Evolutionary conservation across 2,113 vertebrate genomes (phyloP), one percentile per base, ranked within the genome.

Genomic region (Lophotis ruficrista): DNA sequence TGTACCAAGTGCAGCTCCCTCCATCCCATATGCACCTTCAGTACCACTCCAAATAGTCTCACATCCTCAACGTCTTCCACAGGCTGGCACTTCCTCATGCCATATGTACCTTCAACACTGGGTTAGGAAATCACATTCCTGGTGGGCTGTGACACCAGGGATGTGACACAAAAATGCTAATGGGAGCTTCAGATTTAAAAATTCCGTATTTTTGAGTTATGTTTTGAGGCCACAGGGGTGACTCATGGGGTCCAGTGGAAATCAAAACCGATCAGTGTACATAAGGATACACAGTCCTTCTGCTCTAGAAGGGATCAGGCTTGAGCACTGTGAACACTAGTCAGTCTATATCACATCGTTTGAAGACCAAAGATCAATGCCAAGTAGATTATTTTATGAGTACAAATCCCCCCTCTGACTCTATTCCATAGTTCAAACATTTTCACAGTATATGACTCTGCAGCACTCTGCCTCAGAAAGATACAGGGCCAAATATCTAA

Each of bases 111-210:
- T 70, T 80, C 41, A 51, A 3, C 30, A 61, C 4, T 14, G 27
- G 33, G 31, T 33, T 87, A 87, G 6, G 27, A 89, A 87, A 73
- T 51, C 33, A 53, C 45, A 69, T 45, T 16, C 24, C n/a, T 69
- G 27, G 11, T 0, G 1, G 57, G 31, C 43, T 83, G n/a, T 5
- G 8, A 70, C 21, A 79, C 12, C 3, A 30, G 12, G 12, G 5
- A 50, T 23, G 21, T 14, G 37, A 86, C 33, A 60, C 41, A 41
- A 41, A 20, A 83, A 35, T 6, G 16, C 31, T 73, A 16, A 38
- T 0, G 0, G 35, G 54, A 78, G 69, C 16, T 43, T 38, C 1
- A 4, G 25, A 77, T 8, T 65, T 50, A 77, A 81, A 60, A 65
- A 57, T 19, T 12, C 11, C 45, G 12, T 25, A 43, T 27, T 78